These are phyloP conservation scores for Ceraclea dissimilis DNA, from an alignment of 2,888 invertebrate genomes.

Conservation along the genomic window DNA sequence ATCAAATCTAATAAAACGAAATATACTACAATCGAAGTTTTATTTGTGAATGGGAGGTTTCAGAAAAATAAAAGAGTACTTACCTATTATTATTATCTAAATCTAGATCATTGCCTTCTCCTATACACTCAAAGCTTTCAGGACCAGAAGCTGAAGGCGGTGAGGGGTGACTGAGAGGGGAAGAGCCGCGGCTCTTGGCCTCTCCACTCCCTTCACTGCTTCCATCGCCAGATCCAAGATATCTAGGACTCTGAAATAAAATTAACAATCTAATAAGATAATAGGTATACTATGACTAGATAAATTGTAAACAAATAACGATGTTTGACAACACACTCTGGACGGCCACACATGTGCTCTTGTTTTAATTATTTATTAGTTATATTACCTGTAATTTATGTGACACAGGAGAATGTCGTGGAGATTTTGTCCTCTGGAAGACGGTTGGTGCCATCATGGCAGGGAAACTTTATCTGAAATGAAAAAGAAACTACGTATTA, in stretches of 20 bases:
- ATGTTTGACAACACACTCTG: too few relatives aligned
- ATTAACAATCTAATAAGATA: too few relatives aligned
- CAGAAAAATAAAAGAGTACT: background rate
- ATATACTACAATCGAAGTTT: too few relatives aligned
- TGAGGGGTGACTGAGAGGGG: constrained; percentile 12
- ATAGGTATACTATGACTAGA: too few relatives aligned
- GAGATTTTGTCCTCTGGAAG: constrained; percentile 47
- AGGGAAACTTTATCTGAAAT: constrained; percentile 22
- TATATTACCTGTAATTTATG: constrained; percentile 45
- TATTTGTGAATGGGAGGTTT: too few relatives aligned
- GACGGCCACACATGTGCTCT: too few relatives aligned
- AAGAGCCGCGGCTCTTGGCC: constrained; percentile 37
- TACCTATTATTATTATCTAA: constrained; percentile 29
- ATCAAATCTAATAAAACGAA: too few relatives aligned
- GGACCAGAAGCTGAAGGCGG: constrained; percentile 55
- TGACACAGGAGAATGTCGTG: constrained; percentile 40
- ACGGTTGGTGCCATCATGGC: constrained; percentile 55
- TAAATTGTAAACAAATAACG: too few relatives aligned
- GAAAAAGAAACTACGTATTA: background rate
- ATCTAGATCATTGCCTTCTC: constrained; percentile 56
- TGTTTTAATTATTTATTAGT: too few relatives aligned
- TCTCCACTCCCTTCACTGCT: constrained; percentile 45
- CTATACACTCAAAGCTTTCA: constrained; percentile 76
- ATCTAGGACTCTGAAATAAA: constrained; percentile 18
- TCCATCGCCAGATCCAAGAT: constrained; percentile 34